A percentile compares a stretch with the other conserved stretches of the same genome.
These are phyloP conservation scores for Prorops nasuta DNA, from an alignment of 1,140 invertebrate species.

Conservation along the genomic window DNA sequence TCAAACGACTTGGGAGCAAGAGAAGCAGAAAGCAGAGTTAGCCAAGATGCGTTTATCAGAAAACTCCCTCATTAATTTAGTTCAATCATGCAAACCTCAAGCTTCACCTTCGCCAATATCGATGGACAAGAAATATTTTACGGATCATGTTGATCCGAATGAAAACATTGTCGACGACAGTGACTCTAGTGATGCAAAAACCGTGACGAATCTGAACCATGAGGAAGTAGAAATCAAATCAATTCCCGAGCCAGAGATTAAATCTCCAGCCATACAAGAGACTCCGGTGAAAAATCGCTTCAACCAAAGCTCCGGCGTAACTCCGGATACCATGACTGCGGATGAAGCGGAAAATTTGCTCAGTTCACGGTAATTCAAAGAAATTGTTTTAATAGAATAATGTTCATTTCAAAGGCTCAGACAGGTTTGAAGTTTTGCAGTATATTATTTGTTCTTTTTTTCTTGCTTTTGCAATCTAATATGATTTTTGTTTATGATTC, in stretches of 20 bases:
- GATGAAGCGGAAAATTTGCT: constrained; percentile 80
- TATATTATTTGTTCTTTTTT: neutral
- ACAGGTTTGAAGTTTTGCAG: constrained; percentile 11
- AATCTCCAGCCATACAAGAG: constrained; percentile 15
- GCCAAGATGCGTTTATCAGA: constrained; percentile 40
- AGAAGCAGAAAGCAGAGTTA: constrained; percentile 49
- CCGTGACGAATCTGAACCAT: constrained; percentile 34
- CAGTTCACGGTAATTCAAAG: constrained; percentile 68
- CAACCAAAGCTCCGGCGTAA: constrained; percentile 27
- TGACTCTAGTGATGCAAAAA: constrained; percentile 41
- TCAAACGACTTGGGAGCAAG: constrained; percentile 51
- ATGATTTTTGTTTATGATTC: too few relatives aligned
- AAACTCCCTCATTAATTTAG: constrained; percentile 15
- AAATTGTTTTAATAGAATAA: neutral
- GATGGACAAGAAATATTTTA: constrained; percentile 13
- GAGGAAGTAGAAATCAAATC: neutral
- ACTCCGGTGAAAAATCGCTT: constrained; percentile 29
- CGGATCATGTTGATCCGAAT: constrained; percentile 16
- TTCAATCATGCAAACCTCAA: constrained; percentile 15
- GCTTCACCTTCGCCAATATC: constrained; percentile 10
- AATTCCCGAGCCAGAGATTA: too few relatives aligned
- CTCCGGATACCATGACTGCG: constrained; percentile 75
- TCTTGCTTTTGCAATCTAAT: too few relatives aligned
- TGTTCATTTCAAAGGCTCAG: too few relatives aligned
- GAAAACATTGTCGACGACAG: constrained; percentile 36